These are phyloP conservation scores for Orientallactaga bullata DNA, from an alignment of 2,113 vertebrate genomes.

Conservation along the genomic window DNA sequence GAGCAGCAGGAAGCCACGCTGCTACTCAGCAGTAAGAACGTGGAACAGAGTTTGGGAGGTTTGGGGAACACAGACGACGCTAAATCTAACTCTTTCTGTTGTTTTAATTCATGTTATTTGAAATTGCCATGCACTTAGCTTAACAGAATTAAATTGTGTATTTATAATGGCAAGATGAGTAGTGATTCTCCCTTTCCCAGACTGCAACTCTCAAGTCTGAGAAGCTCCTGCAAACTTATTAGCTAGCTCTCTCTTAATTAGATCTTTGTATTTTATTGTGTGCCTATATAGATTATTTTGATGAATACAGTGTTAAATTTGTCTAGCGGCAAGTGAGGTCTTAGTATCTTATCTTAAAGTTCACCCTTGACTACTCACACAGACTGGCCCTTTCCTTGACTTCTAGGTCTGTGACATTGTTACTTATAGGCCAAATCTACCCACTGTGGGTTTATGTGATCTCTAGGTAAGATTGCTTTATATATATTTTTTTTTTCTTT, in stretches of 20 bases:
- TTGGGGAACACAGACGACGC: not conserved
- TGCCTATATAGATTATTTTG: not conserved
- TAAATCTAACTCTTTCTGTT: not conserved
- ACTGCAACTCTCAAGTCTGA: not conserved
- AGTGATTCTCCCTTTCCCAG: too few relatives aligned
- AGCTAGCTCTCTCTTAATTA: not conserved
- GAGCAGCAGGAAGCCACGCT: not conserved
- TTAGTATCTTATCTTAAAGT: not conserved
- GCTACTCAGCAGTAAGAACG: not conserved
- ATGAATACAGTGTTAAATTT: not conserved
- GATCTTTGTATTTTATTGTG: not conserved
- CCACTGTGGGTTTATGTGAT: not conserved
- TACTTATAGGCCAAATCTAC: not conserved
- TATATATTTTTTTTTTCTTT: too few relatives aligned
- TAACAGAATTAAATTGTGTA: not conserved
- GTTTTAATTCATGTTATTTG: not conserved
- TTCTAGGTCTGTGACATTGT: not conserved
- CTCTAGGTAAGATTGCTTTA: not conserved
- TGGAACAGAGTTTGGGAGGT: not conserved
- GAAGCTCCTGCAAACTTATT: not conserved
- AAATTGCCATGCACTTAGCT: not conserved
- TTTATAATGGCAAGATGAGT: not conserved
- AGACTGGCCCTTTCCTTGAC: not conserved
- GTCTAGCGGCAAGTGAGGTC: not conserved
- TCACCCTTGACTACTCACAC: not conserved